Conservation (phyloP, 2,113 vertebrate genomes). For the Neodontobutis hainanensis region DNA sequence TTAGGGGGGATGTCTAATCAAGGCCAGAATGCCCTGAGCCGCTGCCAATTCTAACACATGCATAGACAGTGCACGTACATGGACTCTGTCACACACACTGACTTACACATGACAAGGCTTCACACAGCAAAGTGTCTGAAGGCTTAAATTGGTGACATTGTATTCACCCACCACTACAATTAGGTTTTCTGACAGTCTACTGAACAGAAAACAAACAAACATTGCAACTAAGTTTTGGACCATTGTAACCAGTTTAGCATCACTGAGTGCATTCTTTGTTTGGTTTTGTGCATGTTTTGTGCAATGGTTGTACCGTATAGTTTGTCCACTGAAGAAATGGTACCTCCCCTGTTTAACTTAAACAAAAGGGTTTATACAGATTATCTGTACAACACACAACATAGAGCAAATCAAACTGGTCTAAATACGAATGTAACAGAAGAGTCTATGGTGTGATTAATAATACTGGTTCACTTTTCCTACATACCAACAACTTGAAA, state of each 20-base stretch:
- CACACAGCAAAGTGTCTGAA: conserved; percentile 40
- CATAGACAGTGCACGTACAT: conserved; percentile 24
- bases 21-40: conserved; percentile 59
- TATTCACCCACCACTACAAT: conserved; percentile 6
- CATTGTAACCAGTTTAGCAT: background rate
- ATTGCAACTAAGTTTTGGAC: background rate
- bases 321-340: too few species aligned
- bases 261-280: too few species aligned
- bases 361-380: too few species aligned
- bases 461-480: too few species aligned
- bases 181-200: conserved; percentile 1
- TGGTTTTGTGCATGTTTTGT: too few species aligned
- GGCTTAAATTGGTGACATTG: conserved; percentile 34
- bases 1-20: conserved; percentile 65
- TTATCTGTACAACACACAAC: too few species aligned
- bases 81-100: conserved; percentile 4
- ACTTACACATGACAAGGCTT: conserved; percentile 17
- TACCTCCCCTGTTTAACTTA: too few species aligned
- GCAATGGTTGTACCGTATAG: too few species aligned
- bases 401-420: too few species aligned
- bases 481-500: too few species aligned
- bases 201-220: conserved; percentile 25
- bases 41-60: conserved; percentile 62
- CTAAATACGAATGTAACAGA: too few species aligned
- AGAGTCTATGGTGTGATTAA: too few species aligned